These are phyloP conservation scores for Salpingus planirostris DNA, from an alignment of 2,888 invertebrate species.

Conservation along the genomic window DNA sequence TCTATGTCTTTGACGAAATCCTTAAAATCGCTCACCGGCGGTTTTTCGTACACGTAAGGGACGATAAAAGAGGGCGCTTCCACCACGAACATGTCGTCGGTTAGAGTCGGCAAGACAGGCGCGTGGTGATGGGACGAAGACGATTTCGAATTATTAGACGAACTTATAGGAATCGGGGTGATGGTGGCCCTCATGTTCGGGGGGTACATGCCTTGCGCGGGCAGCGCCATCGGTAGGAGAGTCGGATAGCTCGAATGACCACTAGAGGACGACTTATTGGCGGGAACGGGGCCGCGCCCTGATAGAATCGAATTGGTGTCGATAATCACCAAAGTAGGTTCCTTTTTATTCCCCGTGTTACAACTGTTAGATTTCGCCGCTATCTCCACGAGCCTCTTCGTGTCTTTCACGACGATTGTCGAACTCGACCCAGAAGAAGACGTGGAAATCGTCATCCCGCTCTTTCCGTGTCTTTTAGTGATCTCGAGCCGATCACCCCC, in stretches of 20 bases:
- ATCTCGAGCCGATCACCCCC: constrained; percentile 19
- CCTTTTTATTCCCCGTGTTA: constrained; percentile 49
- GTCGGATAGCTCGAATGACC: constrained; percentile 35
- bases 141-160: constrained; percentile 12
- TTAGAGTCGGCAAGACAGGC: constrained; percentile 69
- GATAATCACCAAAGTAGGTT: constrained; percentile 69
- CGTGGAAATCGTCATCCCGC: constrained; percentile 3
- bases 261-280: constrained; percentile 18
- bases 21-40: constrained; percentile 68
- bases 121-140: constrained; percentile 38
- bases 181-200: constrained; percentile 51
- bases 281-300: constrained; percentile 51
- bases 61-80: constrained; percentile 91
- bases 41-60: constrained; percentile 88
- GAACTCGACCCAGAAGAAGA: constrained; percentile 5
- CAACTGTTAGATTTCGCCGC: constrained; percentile 50
- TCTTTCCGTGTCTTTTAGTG: constrained; percentile 1
- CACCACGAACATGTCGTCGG: constrained; percentile 87
- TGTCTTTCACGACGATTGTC: constrained; percentile 57
- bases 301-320: constrained; percentile 66
- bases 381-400: constrained; percentile 61
- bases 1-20: constrained; percentile 58
- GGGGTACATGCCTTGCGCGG: constrained; percentile 57
- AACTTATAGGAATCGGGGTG: constrained; percentile 45
- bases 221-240: constrained; percentile 46